phyloP scores from a whole-genome alignment of 2,888 invertebrate genomes.

The Sympetrum striolatum region DNA sequence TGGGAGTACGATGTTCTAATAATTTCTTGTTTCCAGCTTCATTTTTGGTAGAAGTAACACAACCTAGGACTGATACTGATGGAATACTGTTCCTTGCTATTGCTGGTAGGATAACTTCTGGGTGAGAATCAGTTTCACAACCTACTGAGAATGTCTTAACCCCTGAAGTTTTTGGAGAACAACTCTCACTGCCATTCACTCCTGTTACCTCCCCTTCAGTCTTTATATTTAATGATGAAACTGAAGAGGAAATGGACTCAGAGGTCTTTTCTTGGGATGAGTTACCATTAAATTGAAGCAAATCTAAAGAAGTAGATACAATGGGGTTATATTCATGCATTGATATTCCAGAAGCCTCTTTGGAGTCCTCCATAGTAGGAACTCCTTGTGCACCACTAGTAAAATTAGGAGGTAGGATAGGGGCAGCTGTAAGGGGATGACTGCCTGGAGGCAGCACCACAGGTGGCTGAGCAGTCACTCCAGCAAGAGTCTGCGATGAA shows the following conservation, averaged over 20 bases:
- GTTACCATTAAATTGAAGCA: background rate
- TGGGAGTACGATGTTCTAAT: background rate
- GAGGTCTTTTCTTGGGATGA: background rate
- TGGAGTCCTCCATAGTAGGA: background rate
- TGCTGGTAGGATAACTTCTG: background rate
- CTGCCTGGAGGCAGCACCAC: conserved; percentile 56
- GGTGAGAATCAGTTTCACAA: conserved; percentile 7
- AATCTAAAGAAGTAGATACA: background rate
- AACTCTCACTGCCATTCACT: background rate
- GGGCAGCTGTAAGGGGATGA: conserved; percentile 49
- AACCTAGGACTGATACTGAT: background rate
- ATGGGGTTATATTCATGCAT: background rate
- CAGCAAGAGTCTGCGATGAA: conserved; percentile 58
- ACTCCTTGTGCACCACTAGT: background rate
- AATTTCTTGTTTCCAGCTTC: background rate
- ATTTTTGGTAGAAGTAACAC: background rate
- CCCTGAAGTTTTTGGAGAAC: background rate
- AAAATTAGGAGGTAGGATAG: conserved; percentile 16
- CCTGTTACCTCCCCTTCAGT: background rate
- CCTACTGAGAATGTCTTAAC: background rate
- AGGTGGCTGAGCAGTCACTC: conserved; percentile 59
- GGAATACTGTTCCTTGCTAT: background rate
- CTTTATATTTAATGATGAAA: background rate
- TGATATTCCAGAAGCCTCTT: background rate
- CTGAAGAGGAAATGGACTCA: background rate